A percentile compares a stretch with the other conserved stretches of the same genome.
Conservation (phyloP, 2,113 vertebrate species). For the Oncorhynchus nerka region DNA sequence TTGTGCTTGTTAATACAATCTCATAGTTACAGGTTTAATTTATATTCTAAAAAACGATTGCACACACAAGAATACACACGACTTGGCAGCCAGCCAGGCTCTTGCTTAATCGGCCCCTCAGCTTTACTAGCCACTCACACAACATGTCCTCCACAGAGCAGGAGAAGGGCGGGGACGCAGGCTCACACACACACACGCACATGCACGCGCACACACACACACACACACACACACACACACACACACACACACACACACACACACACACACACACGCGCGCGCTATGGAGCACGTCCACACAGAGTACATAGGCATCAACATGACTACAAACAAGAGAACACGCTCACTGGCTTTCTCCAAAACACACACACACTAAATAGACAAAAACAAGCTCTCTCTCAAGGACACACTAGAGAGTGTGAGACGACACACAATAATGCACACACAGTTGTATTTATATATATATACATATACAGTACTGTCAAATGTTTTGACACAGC, state of each 20-base stretch:
- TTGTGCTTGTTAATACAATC: constrained; percentile 22
- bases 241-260: constrained; percentile 11
- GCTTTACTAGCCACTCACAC: constrained; percentile 48
- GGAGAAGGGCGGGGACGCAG: constrained; percentile 13
- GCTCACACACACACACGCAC: neutral
- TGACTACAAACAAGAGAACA: neutral
- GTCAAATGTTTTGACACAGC: too few relatives aligned
- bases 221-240: neutral
- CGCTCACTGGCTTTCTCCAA: neutral
- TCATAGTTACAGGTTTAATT: neutral
- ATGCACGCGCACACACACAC: neutral
- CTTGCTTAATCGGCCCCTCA: constrained; percentile 72
- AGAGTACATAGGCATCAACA: neutral
- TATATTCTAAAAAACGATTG: neutral
- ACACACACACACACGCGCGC: neutral
- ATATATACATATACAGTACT: too few relatives aligned
- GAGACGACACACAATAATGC: neutral
- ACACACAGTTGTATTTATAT: neutral
- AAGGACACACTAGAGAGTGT: neutral
- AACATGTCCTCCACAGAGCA: constrained; percentile 30
- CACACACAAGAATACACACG: constrained; percentile 2
- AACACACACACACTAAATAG: neutral
- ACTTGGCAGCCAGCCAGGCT: constrained; percentile 57
- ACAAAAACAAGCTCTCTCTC: neutral
- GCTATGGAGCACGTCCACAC: constrained; percentile 4